Percentiles rank a stretch among this genome's conserved stretches.
phyloP scores from a whole-genome alignment of 2,888 invertebrate genomes.

The Lepetodrilus schrolli region DNA sequence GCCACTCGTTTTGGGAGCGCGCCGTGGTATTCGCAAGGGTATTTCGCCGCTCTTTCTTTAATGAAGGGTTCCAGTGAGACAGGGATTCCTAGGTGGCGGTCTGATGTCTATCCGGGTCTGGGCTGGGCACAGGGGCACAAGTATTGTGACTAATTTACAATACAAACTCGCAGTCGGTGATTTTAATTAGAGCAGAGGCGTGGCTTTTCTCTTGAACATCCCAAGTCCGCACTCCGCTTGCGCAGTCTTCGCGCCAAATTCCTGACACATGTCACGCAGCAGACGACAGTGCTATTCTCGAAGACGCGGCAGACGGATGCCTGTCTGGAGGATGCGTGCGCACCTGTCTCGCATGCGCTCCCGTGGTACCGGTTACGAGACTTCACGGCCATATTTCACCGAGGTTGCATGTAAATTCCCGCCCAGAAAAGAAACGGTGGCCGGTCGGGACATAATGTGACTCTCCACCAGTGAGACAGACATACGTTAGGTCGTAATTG shows the following conservation, averaged over 20 bases:
- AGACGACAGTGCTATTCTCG: neutral
- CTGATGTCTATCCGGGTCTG: too few relatives aligned
- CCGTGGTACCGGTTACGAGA: neutral
- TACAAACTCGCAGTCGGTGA: neutral
- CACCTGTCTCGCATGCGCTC: neutral
- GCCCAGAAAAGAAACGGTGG: neutral
- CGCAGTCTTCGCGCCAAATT: constrained; percentile 1
- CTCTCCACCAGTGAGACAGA: neutral
- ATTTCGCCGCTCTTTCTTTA: neutral
- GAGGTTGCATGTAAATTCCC: too few relatives aligned
- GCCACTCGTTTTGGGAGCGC: neutral
- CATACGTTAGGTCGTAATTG: constrained; percentile 16
- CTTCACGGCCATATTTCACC: constrained; percentile 8
- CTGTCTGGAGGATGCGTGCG: neutral
- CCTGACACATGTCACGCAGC: constrained; percentile 8
- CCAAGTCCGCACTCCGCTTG: neutral
- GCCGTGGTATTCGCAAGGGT: constrained; percentile 10
- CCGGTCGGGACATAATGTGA: neutral
- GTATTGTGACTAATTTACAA: constrained; percentile 8
- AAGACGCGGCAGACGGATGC: neutral
- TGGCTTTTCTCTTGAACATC: neutral
- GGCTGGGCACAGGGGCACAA: constrained; percentile 5
- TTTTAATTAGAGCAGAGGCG: constrained; percentile 14
- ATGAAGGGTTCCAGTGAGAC: neutral
- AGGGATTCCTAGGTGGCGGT: too few relatives aligned